Evolutionary conservation across 2,797 vertebrate genomes (phyloP).

Genomic region (Hypotaenidia philippensis): DNA sequence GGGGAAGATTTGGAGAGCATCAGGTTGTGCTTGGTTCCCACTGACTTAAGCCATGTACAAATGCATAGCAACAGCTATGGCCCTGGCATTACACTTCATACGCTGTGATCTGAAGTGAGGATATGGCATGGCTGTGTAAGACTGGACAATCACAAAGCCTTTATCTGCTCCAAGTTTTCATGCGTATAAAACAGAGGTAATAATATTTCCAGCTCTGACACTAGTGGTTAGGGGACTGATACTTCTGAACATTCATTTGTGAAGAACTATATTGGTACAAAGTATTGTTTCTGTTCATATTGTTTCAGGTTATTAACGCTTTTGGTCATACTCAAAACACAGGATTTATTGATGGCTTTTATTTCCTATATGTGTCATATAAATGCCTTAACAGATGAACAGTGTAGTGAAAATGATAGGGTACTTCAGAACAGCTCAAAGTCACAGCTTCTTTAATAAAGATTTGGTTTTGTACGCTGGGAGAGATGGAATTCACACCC

Average conservation of each 20-base stretch:
- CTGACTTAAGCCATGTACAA: neutral
- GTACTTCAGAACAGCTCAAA: conserved; percentile 73
- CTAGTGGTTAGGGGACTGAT: neutral
- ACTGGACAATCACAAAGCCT: neutral
- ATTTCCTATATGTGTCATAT: conserved; percentile 79
- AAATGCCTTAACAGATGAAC: conserved; percentile 81
- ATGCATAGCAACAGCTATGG: neutral
- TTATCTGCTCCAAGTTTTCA: conserved; percentile 7
- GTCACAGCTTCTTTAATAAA: conserved; percentile 67
- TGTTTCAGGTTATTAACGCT: conserved; percentile 66
- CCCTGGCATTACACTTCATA: neutral
- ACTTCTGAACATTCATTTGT: conserved; percentile 6
- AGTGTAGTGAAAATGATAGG: conserved; percentile 75
- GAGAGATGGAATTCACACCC: conserved; percentile 71
- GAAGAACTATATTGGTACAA: conserved; percentile 20
- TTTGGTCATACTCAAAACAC: conserved; percentile 66
- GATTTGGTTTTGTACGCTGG: conserved; percentile 59
- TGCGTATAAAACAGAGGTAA: neutral
- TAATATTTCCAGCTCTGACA: conserved; percentile 23
- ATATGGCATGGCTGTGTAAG: neutral
- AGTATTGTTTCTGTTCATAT: conserved; percentile 50
- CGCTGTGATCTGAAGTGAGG: neutral
- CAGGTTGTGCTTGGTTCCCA: neutral
- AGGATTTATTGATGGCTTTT: conserved; percentile 71
- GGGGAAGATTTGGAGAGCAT: neutral